Percentiles rank a stretch among this genome's conserved stretches.
Conservation (phyloP, 2,888 invertebrate genomes). For the Poecilus cupreus region DNA sequence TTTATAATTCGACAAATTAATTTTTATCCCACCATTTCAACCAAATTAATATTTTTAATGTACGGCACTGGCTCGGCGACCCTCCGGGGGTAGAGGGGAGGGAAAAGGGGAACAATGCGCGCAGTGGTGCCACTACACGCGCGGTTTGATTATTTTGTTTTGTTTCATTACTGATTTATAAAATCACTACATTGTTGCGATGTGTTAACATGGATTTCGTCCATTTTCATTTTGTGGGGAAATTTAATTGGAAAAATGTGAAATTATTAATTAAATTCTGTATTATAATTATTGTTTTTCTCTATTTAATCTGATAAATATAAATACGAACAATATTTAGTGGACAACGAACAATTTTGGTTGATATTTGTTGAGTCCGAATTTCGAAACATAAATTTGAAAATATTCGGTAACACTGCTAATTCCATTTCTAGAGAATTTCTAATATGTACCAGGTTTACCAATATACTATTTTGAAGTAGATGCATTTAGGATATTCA, state of each 20-base stretch:
- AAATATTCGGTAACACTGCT: too few relatives aligned
- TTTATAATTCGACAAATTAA: too few relatives aligned
- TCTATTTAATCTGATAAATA: conserved; percentile 28
- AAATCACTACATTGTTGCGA: conserved; percentile 44
- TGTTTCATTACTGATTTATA: conserved; percentile 45
- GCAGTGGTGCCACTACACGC: conserved; percentile 36
- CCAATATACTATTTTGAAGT: too few relatives aligned
- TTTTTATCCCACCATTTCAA: too few relatives aligned
- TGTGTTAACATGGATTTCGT: conserved; percentile 6
- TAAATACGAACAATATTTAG: not conserved
- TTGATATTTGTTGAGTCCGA: too few relatives aligned
- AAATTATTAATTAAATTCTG: conserved; percentile 34
- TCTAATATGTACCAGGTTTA: too few relatives aligned
- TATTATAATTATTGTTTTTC: conserved; percentile 28
- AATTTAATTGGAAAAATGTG: conserved; percentile 21
- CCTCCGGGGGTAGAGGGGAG: not conserved
- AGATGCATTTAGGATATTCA: too few relatives aligned
- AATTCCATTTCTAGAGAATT: too few relatives aligned
- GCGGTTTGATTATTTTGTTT: conserved; percentile 29
- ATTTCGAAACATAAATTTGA: too few relatives aligned
- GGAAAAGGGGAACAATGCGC: conserved; percentile 24
- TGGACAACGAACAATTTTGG: too few relatives aligned
- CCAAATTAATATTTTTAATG: not conserved
- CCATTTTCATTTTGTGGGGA: conserved; percentile 11
- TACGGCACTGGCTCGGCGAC: not conserved